These are phyloP conservation scores for Tetanocera ferruginea DNA, from an alignment of 2,888 invertebrate genomes.

Conservation along the genomic window DNA sequence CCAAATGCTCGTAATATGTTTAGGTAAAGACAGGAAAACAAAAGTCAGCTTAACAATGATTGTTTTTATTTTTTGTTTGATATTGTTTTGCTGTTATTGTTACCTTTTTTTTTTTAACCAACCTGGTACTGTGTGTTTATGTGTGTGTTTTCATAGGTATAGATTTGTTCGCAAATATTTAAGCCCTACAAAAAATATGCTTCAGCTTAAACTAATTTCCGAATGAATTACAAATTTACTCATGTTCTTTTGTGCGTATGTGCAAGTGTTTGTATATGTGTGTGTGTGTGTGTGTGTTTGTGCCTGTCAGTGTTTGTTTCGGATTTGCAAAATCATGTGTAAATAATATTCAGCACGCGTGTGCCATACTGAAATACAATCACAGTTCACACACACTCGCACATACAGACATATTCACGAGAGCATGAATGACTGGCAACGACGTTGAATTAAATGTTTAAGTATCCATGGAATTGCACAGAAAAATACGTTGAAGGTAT, in stretches of 20 bases:
- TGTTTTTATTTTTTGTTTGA: background rate
- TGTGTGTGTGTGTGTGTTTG: background rate
- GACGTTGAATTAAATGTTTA: background rate
- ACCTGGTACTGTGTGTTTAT: background rate
- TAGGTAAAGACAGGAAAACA: background rate
- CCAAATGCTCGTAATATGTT: background rate
- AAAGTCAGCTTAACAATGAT: background rate
- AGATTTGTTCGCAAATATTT: background rate
- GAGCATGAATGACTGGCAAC: background rate
- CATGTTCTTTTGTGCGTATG: background rate
- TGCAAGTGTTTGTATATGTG: background rate
- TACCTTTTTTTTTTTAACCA: background rate
- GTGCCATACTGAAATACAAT: background rate
- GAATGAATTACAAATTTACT: background rate
- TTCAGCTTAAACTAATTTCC: slow-evolving; percentile 17
- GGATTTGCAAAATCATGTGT: slow-evolving; percentile 65
- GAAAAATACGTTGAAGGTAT: background rate
- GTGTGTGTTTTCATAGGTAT: background rate
- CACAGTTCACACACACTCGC: background rate
- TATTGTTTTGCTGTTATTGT: background rate
- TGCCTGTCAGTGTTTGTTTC: slow-evolving; percentile 18
- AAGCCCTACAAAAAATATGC: background rate
- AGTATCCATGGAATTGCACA: background rate
- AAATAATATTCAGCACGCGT: slow-evolving; percentile 56
- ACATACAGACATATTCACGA: too few species aligned